These are phyloP conservation scores for Phyllotis vaccarum DNA, from an alignment of 2,797 vertebrate species.

Conservation along the genomic window DNA sequence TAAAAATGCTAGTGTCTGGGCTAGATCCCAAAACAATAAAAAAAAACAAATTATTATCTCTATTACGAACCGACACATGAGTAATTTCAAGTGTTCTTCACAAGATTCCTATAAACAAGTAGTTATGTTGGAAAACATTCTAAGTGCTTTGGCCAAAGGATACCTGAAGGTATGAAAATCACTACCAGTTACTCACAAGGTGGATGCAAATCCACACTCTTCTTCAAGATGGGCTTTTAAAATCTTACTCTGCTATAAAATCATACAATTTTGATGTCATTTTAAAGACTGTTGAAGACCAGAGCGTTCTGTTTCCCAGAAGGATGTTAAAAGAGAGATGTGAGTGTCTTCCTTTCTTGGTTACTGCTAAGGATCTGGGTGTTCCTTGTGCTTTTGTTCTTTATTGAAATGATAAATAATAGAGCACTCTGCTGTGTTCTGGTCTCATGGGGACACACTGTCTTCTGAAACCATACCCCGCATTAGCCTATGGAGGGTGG, in stretches of 20 bases:
- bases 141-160: not conserved
- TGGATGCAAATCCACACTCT: not conserved
- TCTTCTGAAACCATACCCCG: constrained; percentile 17
- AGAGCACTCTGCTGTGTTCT: not conserved
- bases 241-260: not conserved
- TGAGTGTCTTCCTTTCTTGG: not conserved
- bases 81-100: not conserved
- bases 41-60: constrained; percentile 55
- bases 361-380: not conserved
- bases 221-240: not conserved
- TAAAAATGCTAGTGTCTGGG: constrained; percentile 40
- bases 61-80: not conserved
- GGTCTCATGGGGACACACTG: not conserved
- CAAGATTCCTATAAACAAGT: not conserved
- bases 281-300: not conserved
- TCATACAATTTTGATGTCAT: not conserved
- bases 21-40: constrained; percentile 61
- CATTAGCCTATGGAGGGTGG: not conserved
- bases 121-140: not conserved
- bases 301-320: not conserved
- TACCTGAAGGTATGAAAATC: not conserved
- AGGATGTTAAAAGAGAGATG: not conserved
- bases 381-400: not conserved
- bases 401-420: constrained; percentile 41
- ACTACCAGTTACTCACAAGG: not conserved